Evolutionary conservation across 2,888 invertebrate genomes (phyloP), one percentile per base, ranked within the genome.

Genomic region (Griposia aprilina): DNA sequence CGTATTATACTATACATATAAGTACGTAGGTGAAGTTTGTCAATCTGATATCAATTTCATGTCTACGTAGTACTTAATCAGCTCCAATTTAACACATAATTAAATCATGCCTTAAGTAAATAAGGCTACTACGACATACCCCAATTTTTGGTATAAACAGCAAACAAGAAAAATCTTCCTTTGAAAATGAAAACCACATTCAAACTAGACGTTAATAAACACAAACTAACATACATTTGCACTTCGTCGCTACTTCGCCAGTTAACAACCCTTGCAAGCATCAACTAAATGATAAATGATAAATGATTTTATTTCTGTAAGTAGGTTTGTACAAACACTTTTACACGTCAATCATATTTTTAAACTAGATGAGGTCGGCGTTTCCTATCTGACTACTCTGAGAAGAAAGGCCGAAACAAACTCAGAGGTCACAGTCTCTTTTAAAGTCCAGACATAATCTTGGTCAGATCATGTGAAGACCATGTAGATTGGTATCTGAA

Each of bases 171-270:
- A 62, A 23, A 5, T 0, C 8, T 15, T 75, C n/a, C 15, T 50
- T 52, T 65, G 4, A 59, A 79, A 79, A 17, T 41, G 23, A 82
- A 78, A 60, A 60, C 83, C 48, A 20, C 71, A 60, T n/a, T n/a
- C 36, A 41, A 23, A 60, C 48, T 30, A 20, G 26, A 41, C 78
- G n/a, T 76, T 26, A 45, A 65, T 59, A n/a, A 78, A 81, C 60
- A 78, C 1, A 70, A 59, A 84, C 74, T 74, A 74, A 82, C 85
- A 82, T 26, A 76, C 85, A 76, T 85, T 85, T 60, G 55, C 71
- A 76, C 71, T 72, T 68, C 63, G 41, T 71, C 41, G 67, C 71
- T 59, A 74, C 55, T 78, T 74, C 20, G 55, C 45, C 4, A 52
- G 48, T 71, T 69, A 68, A 68, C 1, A 83, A 68, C 71, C 71